Percentiles rank a stretch among this genome's conserved stretches.
Conservation (phyloP, 2,888 invertebrate genomes). For the Keiferia lycopersicella region DNA sequence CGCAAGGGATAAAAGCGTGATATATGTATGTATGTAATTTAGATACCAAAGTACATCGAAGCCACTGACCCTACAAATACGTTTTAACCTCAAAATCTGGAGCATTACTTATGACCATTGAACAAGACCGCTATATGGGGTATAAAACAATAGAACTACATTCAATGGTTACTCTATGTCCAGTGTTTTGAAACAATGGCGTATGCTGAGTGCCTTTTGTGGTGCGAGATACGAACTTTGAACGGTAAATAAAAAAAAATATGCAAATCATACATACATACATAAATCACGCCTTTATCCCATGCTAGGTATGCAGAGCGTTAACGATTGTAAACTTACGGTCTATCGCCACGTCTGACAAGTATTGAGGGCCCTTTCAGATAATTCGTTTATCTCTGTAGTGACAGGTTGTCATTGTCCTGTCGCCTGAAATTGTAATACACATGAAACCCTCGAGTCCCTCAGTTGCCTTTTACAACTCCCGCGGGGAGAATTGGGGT, state of each 20-base stretch:
- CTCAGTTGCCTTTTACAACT: too few species aligned
- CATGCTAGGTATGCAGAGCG: too few species aligned
- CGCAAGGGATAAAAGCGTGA: neutral
- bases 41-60: neutral
- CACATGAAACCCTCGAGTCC: too few species aligned
- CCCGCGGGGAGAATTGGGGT: too few species aligned
- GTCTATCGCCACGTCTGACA: too few species aligned
- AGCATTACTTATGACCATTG: constrained; percentile 14
- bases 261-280: too few species aligned
- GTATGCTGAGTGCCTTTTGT: constrained; percentile 32
- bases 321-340: too few species aligned
- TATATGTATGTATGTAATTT: neutral
- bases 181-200: constrained; percentile 43
- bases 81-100: constrained; percentile 13
- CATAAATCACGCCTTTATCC: too few species aligned
- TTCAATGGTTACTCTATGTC: constrained; percentile 33
- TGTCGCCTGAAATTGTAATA: too few species aligned
- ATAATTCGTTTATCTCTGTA: too few species aligned
- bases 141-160: constrained; percentile 35
- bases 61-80: constrained; percentile 6
- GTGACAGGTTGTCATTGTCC: too few species aligned
- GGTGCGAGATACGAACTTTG: neutral
- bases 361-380: too few species aligned
- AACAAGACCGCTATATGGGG: constrained; percentile 12
- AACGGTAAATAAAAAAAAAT: neutral